phyloP scores from a whole-genome alignment of 2,113 vertebrate genomes.

The Cinclus mexicanus region DNA sequence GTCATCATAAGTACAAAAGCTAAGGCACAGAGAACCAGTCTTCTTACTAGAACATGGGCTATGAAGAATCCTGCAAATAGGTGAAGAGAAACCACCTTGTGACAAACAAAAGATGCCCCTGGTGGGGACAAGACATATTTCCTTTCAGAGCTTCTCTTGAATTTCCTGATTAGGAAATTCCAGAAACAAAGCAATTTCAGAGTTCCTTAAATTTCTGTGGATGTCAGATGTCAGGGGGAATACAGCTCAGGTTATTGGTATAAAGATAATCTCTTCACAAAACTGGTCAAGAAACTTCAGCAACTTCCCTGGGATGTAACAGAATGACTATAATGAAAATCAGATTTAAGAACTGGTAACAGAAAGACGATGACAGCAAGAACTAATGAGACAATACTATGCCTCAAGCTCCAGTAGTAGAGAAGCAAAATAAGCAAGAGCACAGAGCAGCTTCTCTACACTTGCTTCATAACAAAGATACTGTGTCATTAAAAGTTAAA shows the following conservation, averaged over 20 bases:
- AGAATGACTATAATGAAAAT: background rate
- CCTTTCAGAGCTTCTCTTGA: background rate
- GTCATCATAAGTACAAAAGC: background rate
- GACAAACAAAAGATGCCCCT: background rate
- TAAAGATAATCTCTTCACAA: background rate
- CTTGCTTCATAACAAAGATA: background rate
- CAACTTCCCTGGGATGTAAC: background rate
- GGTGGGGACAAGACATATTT: background rate
- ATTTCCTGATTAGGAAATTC: background rate
- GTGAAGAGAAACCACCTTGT: background rate
- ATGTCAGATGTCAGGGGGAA: background rate
- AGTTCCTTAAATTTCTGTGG: background rate
- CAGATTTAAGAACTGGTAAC: background rate
- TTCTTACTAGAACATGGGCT: background rate
- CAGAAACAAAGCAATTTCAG: background rate
- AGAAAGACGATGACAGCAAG: background rate
- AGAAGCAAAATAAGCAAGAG: background rate
- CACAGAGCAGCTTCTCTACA: background rate
- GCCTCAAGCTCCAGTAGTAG: background rate
- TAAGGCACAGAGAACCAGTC: background rate
- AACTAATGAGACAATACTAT: background rate
- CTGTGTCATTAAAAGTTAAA: background rate
- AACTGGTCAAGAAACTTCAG: background rate
- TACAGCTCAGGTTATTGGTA: background rate
- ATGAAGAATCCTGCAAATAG: background rate